phyloP scores from a whole-genome alignment of 2,113 vertebrate genomes.

The Aythya baeri region DNA sequence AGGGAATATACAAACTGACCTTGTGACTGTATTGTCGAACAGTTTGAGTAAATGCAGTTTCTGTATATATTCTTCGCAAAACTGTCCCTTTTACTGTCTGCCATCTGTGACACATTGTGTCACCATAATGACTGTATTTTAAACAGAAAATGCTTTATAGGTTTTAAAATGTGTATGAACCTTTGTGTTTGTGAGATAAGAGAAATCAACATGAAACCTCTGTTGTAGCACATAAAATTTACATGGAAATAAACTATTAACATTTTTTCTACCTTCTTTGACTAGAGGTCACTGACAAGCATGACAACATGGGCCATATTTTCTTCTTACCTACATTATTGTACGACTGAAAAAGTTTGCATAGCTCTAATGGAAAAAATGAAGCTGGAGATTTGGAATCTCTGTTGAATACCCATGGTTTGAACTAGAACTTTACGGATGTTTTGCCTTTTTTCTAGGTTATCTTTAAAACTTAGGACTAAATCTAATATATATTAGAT shows the following conservation, averaged over 20 bases:
- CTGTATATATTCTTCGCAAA: not conserved
- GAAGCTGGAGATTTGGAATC: not conserved
- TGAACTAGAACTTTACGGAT: not conserved
- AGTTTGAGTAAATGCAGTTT: not conserved
- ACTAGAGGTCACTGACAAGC: not conserved
- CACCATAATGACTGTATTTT: slow-evolving; percentile 24
- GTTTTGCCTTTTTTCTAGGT: not conserved
- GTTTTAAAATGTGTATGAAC: slow-evolving; percentile 14
- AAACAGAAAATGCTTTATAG: not conserved
- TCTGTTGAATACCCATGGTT: not conserved
- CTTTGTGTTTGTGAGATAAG: not conserved
- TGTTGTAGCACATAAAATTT: not conserved
- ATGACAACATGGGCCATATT: not conserved
- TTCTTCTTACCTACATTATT: not conserved
- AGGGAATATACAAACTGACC: not conserved
- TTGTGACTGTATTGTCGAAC: not conserved
- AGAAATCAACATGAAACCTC: not conserved
- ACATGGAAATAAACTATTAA: not conserved
- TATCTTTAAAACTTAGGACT: not conserved
- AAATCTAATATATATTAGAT: not conserved
- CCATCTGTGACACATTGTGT: not conserved
- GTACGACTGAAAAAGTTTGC: not conserved
- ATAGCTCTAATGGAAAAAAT: not conserved
- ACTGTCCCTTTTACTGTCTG: not conserved
- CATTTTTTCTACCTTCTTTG: not conserved